Base-by-base conservation (phyloP, 1,140 invertebrate genomes). In the Elysia chlorotica region DNA sequence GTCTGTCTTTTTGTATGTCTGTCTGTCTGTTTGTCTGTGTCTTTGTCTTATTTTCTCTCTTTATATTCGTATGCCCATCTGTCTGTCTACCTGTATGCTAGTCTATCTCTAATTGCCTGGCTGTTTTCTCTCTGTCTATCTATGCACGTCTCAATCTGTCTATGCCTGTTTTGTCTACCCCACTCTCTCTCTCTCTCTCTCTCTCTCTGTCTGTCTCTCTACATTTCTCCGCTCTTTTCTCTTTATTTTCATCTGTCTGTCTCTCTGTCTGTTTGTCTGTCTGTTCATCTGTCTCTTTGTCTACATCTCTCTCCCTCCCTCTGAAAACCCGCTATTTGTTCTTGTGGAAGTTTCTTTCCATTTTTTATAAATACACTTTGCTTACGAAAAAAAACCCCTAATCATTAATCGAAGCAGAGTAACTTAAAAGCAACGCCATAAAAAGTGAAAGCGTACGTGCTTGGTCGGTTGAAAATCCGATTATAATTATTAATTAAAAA, bases 221-320 rank as follows among this genome's bases (percentile, higher is more conserved):
- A 30, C 37, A 2, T 65, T n/a, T 65, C 6, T 65, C 5, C 37
- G 10, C 37, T 35, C 35, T 0, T 63, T 31, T 35, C 2, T 63
- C 61, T 63, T 31, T 63, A 23, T 63, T 31, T 63, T 35, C 35
- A 23, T 63, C 21, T 63, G 23, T 14, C 6, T 63, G 2, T 63
- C 61, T 61, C 57, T 61, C 57, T 61, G 10, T 61, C 57, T 61
- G 10, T 61, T 23, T 61, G 10, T 61, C 57, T 61, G 10, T 61
- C 57, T 61, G 6, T 61, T 23, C 25, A 10, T 61, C 57, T 14
- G 10, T 61, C 57, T 61, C 57, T 61, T 30, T 61, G 10, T 61
- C 57, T 61, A n/a, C 25, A 10, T 61, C 57, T 61, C 10, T 61
- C 57, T 61, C 10, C 25, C 57, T 61, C 10, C 25, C 57, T 61